Evolutionary conservation across 2,888 invertebrate genomes (phyloP).

Genomic region (Suillia variegata): DNA sequence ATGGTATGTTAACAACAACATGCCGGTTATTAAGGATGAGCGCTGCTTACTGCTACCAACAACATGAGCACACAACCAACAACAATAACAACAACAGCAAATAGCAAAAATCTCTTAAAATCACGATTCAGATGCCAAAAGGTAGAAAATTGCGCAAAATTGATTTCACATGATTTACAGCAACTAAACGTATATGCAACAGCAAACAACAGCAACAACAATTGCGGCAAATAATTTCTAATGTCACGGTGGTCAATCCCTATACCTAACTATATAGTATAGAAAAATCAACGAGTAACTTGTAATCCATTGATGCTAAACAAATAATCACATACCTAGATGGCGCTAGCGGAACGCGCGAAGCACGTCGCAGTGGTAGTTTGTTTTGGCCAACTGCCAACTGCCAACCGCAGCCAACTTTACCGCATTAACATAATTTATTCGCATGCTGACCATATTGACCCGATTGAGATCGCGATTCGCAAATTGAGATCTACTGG

Average conservation of each 20-base stretch:
- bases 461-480: slow-evolving; percentile 24
- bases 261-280: no score
- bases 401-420: slow-evolving; percentile 7
- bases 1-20: slow-evolving; percentile 44
- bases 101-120: slow-evolving; percentile 25
- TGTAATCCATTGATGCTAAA: slow-evolving; percentile 18
- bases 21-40: slow-evolving; percentile 10
- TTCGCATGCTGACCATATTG: slow-evolving; percentile 30
- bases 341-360: slow-evolving; percentile 28
- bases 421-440: slow-evolving; percentile 30
- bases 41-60: slow-evolving; percentile 14
- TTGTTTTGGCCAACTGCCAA: slow-evolving; percentile 27
- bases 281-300: slow-evolving; percentile 10
- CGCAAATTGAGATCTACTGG: not conserved
- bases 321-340: slow-evolving; percentile 44
- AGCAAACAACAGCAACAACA: slow-evolving; percentile 2
- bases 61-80: slow-evolving; percentile 31
- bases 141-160: slow-evolving; percentile 53
- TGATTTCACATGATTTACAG: slow-evolving; percentile 57
- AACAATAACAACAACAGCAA: slow-evolving; percentile 30
- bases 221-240: slow-evolving; percentile 39
- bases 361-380: not conserved
- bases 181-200: slow-evolving; percentile 31
- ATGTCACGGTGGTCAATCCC: slow-evolving; percentile 50
- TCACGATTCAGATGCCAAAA: slow-evolving; percentile 24